Conservation (phyloP, 2,888 invertebrate species). For the Glyphotaelius pellucidus region DNA sequence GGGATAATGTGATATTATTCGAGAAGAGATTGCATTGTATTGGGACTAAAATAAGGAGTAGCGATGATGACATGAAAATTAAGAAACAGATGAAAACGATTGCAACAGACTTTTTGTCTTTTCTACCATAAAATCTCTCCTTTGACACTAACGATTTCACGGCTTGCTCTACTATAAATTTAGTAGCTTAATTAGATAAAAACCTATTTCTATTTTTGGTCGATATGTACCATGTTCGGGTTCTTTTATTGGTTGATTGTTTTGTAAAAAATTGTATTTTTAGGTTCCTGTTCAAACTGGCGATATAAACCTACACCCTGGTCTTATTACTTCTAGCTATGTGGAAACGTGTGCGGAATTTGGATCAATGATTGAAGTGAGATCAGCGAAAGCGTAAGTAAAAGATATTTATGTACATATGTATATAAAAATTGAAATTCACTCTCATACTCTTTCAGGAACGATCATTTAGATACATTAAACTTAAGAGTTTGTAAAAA, state of each 20-base stretch:
- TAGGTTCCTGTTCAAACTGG: slow-evolving; percentile 74
- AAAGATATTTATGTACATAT: not conserved
- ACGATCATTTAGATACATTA: no score
- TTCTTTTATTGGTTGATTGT: not conserved
- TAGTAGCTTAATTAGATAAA: no score
- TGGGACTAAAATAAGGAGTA: not conserved
- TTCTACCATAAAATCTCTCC: not conserved
- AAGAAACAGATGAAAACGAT: not conserved
- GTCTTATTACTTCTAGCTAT: slow-evolving; percentile 75
- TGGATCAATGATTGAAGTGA: slow-evolving; percentile 81
- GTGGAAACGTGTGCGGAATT: slow-evolving; percentile 76
- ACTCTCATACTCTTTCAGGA: not conserved
- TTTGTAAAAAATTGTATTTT: slow-evolving; percentile 48
- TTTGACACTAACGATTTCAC: not conserved
- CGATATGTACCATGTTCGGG: no score
- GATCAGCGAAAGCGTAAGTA: slow-evolving; percentile 77
- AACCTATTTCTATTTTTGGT: no score
- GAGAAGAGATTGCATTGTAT: not conserved
- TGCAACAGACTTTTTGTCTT: not conserved
- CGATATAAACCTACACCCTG: slow-evolving; percentile 72
- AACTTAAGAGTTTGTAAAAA: no score
- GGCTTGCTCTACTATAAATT: no score
- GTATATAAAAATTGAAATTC: not conserved
- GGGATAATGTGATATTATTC: not conserved
- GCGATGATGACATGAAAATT: not conserved